Evolutionary conservation across 64 coral and sea anemone genomes (phyloP).

Genomic region (Pachyseris speciosa): DNA sequence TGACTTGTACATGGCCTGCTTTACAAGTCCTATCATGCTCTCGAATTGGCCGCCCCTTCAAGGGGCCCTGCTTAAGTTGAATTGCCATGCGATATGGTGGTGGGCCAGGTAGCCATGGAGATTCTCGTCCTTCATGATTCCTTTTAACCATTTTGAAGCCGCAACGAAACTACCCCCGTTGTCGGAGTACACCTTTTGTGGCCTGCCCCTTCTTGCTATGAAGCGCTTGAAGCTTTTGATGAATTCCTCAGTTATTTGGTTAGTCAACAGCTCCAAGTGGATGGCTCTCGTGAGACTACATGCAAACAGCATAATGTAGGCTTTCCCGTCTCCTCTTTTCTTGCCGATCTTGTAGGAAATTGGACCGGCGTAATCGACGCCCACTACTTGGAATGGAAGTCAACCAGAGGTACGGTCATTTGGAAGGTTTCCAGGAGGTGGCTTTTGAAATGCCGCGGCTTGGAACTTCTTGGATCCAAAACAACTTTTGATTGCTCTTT

Average conservation of each 20-base stretch:
- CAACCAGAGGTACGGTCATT: not conserved
- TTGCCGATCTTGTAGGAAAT: not conserved
- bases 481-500: not conserved
- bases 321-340: constrained; percentile 10
- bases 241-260: not conserved
- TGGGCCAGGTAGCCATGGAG: no score
- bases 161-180: no score
- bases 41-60: no score
- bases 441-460: not conserved
- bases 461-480: constrained; percentile 25
- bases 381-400: constrained; percentile 12
- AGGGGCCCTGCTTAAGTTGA: no score
- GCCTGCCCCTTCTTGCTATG: constrained; percentile 18
- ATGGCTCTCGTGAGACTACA: constrained; percentile 20
- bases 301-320: constrained; percentile 14
- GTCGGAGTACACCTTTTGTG: constrained; percentile 22
- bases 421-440: constrained; percentile 33
- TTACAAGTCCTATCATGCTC: no score
- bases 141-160: no score
- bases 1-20: no score
- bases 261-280: not conserved
- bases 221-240: not conserved
- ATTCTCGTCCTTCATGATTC: no score
- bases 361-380: constrained; percentile 38
- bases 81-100: no score